phyloP scores from a whole-genome alignment of 1,140 invertebrate species.

The Drosophila auraria region DNA sequence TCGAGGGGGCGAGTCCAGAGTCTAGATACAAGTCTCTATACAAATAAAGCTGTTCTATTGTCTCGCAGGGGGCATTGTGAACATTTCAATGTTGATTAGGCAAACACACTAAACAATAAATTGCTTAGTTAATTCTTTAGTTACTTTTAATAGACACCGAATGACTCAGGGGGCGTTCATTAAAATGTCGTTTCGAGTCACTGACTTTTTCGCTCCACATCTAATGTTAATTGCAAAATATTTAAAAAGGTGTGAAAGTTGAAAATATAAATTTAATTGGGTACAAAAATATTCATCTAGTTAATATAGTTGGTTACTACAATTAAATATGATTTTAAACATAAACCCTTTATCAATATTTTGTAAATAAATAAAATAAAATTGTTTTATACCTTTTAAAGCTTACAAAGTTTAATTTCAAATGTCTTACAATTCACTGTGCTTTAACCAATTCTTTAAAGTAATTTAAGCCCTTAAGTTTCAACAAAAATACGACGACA shows the following conservation, averaged over 20 bases:
- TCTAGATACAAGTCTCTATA: constrained; percentile 22
- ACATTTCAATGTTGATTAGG: constrained; percentile 36
- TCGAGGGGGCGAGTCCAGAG: constrained; percentile 18
- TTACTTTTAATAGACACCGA: constrained; percentile 1
- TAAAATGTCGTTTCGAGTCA: no score
- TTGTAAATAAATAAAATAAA: neutral
- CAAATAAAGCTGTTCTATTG: constrained; percentile 25
- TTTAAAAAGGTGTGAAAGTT: no score
- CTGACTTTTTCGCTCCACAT: neutral
- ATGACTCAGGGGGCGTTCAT: constrained; percentile 16
- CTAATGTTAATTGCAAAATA: neutral
- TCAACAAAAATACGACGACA: neutral
- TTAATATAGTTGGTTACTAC: neutral
- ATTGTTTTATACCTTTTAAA: neutral
- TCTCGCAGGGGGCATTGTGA: constrained; percentile 22
- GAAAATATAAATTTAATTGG: neutral
- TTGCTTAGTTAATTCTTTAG: constrained; percentile 7
- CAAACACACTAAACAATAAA: constrained; percentile 24
- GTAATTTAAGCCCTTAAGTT: neutral
- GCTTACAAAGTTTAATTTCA: no score
- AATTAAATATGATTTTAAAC: no score
- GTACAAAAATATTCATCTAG: neutral
- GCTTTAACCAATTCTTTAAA: neutral
- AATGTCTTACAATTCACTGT: neutral
- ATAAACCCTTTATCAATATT: no score